Evolutionary conservation across 2,888 invertebrate genomes (phyloP).

Genomic region (Pandemis heparana): DNA sequence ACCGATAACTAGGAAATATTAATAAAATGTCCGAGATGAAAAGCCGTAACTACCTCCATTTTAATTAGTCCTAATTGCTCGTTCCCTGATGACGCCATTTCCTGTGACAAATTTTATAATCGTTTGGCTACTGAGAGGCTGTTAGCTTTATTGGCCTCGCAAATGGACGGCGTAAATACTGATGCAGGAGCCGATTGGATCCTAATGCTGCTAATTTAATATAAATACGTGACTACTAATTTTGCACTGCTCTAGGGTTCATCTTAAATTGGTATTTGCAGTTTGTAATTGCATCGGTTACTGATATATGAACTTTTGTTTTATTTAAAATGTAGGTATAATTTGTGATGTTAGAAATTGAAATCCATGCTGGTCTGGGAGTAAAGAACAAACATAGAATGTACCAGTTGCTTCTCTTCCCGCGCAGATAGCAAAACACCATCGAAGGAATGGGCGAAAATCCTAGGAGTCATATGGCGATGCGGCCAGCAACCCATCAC

Average conservation of each 20-base stretch:
- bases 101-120: conserved; percentile 55
- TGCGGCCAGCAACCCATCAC: too few relatives aligned
- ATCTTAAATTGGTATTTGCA: not conserved
- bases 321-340: too few relatives aligned
- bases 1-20: conserved; percentile 42
- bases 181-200: conserved; percentile 23
- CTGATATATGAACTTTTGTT: not conserved
- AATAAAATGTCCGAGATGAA: conserved; percentile 43
- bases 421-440: too few relatives aligned
- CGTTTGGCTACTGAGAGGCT: conserved; percentile 43
- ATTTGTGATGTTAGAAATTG: too few relatives aligned
- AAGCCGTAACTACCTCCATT: conserved; percentile 49
- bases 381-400: too few relatives aligned
- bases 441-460: too few relatives aligned
- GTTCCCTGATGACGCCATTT: conserved; percentile 50
- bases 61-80: conserved; percentile 57
- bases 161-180: conserved; percentile 43
- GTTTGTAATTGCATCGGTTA: not conserved
- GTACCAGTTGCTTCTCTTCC: too few relatives aligned
- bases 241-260: not conserved
- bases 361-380: too few relatives aligned
- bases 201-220: conserved; percentile 2
- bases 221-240: conserved; percentile 1
- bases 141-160: conserved; percentile 47
- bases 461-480: too few relatives aligned